Percentiles rank a stretch among this genome's conserved stretches.
phyloP scores from a whole-genome alignment of 2,113 vertebrate genomes.

The Syrmaticus mikado region DNA sequence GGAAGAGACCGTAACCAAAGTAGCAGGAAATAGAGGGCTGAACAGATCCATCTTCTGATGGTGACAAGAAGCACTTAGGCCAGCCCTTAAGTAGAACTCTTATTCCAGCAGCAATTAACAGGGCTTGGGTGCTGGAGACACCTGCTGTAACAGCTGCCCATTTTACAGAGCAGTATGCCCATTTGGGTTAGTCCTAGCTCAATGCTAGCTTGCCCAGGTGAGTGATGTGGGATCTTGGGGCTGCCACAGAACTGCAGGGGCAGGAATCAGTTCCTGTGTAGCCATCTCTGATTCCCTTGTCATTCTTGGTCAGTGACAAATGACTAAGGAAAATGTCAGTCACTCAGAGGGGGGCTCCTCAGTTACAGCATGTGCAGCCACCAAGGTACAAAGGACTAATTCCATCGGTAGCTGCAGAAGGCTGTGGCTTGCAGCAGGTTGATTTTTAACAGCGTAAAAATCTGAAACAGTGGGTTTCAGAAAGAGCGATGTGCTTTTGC shows the following conservation, averaged over 20 bases:
- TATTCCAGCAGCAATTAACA: background rate
- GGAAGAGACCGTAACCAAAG: background rate
- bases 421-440: background rate
- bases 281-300: background rate
- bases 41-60: background rate
- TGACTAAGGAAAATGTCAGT: background rate
- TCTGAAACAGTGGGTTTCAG: background rate
- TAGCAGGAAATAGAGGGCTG: background rate
- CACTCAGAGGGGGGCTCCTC: background rate
- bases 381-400: background rate
- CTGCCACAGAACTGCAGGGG: background rate
- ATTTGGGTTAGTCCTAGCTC: background rate
- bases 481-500: accelerated
- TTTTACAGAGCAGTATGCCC: background rate
- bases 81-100: background rate
- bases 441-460: background rate
- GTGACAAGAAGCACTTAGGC: background rate
- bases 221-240: background rate
- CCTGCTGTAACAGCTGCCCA: background rate
- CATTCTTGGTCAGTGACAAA: background rate
- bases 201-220: background rate
- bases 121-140: background rate
- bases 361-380: background rate
- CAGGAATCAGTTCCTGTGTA: background rate
- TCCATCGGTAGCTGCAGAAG: background rate